phyloP scores from a whole-genome alignment of 2,888 invertebrate species.

The Watsonalla cultraria region DNA sequence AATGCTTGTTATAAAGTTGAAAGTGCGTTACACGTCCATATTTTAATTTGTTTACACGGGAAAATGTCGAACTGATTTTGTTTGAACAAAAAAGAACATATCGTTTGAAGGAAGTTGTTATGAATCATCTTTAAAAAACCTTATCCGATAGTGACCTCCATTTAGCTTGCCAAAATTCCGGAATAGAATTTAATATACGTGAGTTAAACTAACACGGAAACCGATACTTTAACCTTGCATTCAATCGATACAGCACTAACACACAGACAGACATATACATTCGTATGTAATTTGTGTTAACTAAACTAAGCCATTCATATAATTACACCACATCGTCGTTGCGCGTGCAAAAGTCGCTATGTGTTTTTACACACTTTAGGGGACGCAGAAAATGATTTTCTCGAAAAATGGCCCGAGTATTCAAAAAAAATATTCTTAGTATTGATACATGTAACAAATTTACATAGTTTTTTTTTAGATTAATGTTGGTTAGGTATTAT shows the following conservation, averaged over 20 bases:
- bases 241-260: slow-evolving; percentile 24
- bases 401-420: no score
- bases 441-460: no score
- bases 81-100: not conserved
- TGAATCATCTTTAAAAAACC: slow-evolving; percentile 59
- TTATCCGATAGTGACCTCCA: slow-evolving; percentile 43
- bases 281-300: not conserved
- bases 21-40: not conserved
- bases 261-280: slow-evolving; percentile 4
- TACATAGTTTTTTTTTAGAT: no score
- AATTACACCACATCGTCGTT: no score
- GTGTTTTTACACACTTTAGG: no score
- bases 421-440: no score
- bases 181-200: slow-evolving; percentile 40
- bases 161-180: slow-evolving; percentile 60
- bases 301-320: no score
- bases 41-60: not conserved
- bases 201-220: slow-evolving; percentile 40
- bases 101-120: slow-evolving; percentile 56
- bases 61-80: not conserved
- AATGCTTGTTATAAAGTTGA: not conserved
- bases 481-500: no score
- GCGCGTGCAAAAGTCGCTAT: no score
- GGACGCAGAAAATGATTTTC: no score
- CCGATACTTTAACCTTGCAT: slow-evolving; percentile 28